Conservation (phyloP, 2,797 vertebrate genomes). For the Rhincodon typus region DNA sequence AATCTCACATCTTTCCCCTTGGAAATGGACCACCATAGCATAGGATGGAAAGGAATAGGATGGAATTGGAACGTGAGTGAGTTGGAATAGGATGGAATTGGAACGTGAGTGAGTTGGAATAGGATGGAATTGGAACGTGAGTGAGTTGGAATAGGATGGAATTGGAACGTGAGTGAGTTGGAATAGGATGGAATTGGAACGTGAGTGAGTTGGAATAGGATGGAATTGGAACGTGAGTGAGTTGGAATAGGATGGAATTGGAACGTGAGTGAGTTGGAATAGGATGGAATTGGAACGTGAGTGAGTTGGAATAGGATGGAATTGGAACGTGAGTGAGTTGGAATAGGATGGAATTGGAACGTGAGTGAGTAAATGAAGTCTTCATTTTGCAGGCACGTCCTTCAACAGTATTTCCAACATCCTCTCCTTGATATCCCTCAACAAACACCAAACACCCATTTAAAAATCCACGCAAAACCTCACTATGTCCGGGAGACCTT, state of each 20-base stretch:
- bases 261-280: not conserved
- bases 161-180: not conserved
- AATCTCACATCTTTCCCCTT: not conserved
- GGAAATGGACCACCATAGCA: not conserved
- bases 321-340: not conserved
- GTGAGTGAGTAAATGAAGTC: not conserved
- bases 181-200: not conserved
- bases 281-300: not conserved
- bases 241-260: too few species aligned
- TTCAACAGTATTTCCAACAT: not conserved
- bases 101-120: too few species aligned
- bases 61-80: too few species aligned
- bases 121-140: too few species aligned
- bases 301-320: not conserved
- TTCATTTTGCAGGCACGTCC: not conserved
- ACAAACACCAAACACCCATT: not conserved
- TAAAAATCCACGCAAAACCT: not conserved
- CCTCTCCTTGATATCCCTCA: not conserved
- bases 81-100: not conserved
- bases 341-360: not conserved
- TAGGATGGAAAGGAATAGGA: too few species aligned
- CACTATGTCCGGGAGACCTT: not conserved
- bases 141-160: not conserved
- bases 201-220: not conserved
- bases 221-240: fast-evolving